A percentile compares a stretch with the other conserved stretches of the same genome.
Evolutionary conservation across 2,888 invertebrate genomes (phyloP).

Genomic region (Hermaeophaga mercurialis): DNA sequence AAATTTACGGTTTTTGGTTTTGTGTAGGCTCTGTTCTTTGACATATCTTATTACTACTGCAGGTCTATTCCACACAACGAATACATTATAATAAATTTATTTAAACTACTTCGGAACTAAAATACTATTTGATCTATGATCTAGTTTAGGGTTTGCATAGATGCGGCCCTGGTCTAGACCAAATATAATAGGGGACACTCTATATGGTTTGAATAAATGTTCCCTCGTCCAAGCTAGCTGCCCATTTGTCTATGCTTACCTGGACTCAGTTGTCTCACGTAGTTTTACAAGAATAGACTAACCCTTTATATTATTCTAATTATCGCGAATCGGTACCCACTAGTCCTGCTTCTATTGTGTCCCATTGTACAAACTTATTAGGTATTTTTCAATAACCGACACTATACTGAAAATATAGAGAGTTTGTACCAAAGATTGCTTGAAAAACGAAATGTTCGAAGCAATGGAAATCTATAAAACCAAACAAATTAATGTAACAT

Average conservation of each 20-base stretch:
- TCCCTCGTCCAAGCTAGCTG: conserved; percentile 36
- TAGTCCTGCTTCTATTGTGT: conserved; percentile 20
- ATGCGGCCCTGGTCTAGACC: conserved; percentile 24
- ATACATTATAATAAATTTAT: no score
- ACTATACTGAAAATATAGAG: no score
- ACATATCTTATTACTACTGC: conserved; percentile 2
- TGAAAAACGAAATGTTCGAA: no score
- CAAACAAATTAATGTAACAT: no score
- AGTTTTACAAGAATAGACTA: conserved; percentile 48
- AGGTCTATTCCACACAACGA: neutral
- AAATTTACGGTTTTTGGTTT: conserved; percentile 1
- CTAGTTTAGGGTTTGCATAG: no score
- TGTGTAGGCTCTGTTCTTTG: neutral
- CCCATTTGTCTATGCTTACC: conserved; percentile 39
- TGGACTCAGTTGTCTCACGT: conserved; percentile 43
- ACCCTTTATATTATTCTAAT: conserved; percentile 32
- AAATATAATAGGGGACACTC: conserved; percentile 28
- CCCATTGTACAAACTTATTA: conserved; percentile 21
- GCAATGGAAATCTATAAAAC: no score
- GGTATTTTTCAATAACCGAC: conserved; percentile 20
- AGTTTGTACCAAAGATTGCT: no score
- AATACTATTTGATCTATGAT: no score
- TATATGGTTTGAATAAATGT: conserved; percentile 32
- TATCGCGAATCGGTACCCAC: conserved; percentile 23
- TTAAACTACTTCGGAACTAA: no score